Evolutionary conservation across 1,140 invertebrate species (phyloP), one percentile per base, ranked within the genome.

Genomic region (Ruditapes philippinarum): DNA sequence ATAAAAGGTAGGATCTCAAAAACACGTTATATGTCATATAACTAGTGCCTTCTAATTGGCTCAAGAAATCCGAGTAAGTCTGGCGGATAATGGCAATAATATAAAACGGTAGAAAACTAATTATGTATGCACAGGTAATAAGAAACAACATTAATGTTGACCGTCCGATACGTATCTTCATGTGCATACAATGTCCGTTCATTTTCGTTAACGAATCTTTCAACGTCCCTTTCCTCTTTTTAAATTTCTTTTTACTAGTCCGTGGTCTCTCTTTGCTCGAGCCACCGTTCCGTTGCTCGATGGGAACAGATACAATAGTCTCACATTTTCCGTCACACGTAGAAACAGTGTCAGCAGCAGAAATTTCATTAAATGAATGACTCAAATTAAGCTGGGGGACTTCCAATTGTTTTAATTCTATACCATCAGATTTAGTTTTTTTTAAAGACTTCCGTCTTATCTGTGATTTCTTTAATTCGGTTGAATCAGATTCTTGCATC

Each of bases 101-200:
- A 25, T 82, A 89, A 45, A 89, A 89, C 3, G 87, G 87, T 28
- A 89, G n/a, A 40, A 89, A 89, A 62, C 87, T 89, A 4, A 82
- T 54, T 40, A 89, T 31, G 62, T 76, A 89, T 0, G 87, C 79
- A 28, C 82, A 9, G 0, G 87, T 89, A 25, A 89, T 89, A 9
- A 89, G 40, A 62, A 89, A 89, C 28, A 89, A 70, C 87, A 82
- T 89, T 22, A 82, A 62, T 9, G 87, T 89, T 14, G 79, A 82
- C 12, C 87, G 57, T 36, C 86, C 86, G 14, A 88, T 73, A 28
- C 65, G 74, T 49, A 3, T 49, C 49, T 12, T 49, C 38, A 79
- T 40, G 70, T 68, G 40, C 38, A 79, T 68, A 42, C 57, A 79
- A n/a, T 70, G 40, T 36, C n/a, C 54, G 74, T 36, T 70, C 62